Evolutionary conservation across 2,888 invertebrate genomes (phyloP), one percentile per base, ranked within the genome.

Genomic region (Copidosoma aretas): DNA sequence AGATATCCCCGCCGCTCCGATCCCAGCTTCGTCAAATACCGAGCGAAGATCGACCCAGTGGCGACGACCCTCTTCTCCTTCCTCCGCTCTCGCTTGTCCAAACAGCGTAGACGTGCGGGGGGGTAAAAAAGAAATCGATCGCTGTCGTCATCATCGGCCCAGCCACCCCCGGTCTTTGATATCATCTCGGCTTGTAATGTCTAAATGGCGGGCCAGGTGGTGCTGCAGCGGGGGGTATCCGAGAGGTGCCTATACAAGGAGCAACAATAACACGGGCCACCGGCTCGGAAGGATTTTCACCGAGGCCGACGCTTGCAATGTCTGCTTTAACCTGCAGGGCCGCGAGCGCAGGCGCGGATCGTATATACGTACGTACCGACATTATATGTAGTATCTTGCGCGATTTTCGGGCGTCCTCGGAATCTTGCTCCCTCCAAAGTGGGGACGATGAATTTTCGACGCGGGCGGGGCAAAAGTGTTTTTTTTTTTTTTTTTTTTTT

Each of bases 201-300:
- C 8, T 5, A 32, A 32, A 32, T 5, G 8, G 8, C 3, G 8
- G 32, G 3, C 32, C 32, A 32, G 4, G 32, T 32, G 8, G 32
- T 8, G n/a, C n/a, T n/a, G n/a, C n/a, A n/a, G n/a, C n/a, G n/a
- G n/a, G n/a, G n/a, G n/a, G n/a, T n/a, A n/a, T n/a, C n/a, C n/a
- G n/a, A n/a, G n/a, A 21, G 14, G 58, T 62, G 54, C 52, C 19
- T 22, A 8, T 39, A 57, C 19, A 51, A 4, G 56, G 2, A n/a
- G 25, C 43, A 54, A 25, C 56, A 68, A 69, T 70, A 70, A 66
- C 59, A 63, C 66, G 66, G 53, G 56, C 60, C 70, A 62, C 22
- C 66, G 66, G 43, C 56, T 66, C 32, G 60, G 62, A 66, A 66
- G 56, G 58, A 69, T 54, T 65, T 58, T 65, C 52, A 69, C 65